phyloP scores from a whole-genome alignment of 2,797 vertebrate genomes.

The Limnodromus scolopaceus region DNA sequence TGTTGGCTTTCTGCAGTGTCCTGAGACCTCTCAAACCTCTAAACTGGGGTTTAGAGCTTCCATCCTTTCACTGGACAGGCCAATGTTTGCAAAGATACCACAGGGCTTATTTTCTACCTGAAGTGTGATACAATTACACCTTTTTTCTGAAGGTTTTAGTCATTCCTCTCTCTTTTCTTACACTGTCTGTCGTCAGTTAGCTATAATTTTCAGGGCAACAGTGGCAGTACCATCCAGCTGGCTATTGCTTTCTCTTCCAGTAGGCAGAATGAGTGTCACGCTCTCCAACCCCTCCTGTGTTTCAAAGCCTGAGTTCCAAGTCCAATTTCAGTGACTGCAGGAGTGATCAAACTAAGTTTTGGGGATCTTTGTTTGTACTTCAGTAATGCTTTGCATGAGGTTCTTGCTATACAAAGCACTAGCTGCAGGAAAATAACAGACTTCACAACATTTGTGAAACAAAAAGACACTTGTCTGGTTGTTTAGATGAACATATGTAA shows the following conservation, averaged over 20 bases:
- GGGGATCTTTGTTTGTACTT: background rate
- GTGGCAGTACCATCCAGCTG: background rate
- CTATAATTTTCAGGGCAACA: background rate
- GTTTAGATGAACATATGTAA: slow-evolving; percentile 71
- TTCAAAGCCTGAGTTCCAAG: background rate
- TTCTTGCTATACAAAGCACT: slow-evolving; percentile 34
- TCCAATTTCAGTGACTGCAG: background rate
- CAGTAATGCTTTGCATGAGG: slow-evolving; percentile 37
- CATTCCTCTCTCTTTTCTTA: background rate
- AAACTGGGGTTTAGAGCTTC: background rate
- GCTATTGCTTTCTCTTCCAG: background rate
- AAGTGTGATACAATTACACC: background rate
- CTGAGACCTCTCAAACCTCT: background rate
- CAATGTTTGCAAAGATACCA: background rate
- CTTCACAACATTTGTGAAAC: slow-evolving; percentile 51
- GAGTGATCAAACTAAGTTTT: background rate
- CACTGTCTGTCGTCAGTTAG: background rate
- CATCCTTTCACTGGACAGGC: background rate
- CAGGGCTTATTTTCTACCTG: background rate
- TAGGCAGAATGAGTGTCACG: background rate
- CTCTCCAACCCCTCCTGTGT: background rate
- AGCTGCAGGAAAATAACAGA: slow-evolving; percentile 66
- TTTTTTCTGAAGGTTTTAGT: background rate
- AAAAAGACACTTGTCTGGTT: slow-evolving; percentile 69
- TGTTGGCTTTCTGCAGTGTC: background rate